A percentile compares a stretch with the other conserved stretches of the same genome.
phyloP scores from a whole-genome alignment of 2,113 vertebrate species.

The Formicarius rufipectus region DNA sequence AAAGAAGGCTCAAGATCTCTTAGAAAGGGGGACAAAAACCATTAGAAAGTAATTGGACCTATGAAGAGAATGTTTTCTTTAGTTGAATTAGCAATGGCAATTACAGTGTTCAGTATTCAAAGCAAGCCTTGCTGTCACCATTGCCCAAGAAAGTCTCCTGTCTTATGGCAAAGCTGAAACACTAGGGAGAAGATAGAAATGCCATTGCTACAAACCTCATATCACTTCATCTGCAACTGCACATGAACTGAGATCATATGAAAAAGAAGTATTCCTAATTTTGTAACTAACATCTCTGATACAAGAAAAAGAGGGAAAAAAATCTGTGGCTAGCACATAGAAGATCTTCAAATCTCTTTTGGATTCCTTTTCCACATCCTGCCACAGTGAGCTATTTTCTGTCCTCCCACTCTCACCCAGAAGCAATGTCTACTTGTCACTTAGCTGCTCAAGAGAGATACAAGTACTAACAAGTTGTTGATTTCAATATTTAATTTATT shows the following conservation, averaged over 20 bases:
- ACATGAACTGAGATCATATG: not conserved
- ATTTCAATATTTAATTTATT: slow-evolving; percentile 61
- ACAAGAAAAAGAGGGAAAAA: not conserved
- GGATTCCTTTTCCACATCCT: slow-evolving; percentile 21
- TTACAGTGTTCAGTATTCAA: not conserved
- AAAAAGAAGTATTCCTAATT: not conserved
- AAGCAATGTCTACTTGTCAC: slow-evolving; percentile 51
- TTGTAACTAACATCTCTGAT: not conserved
- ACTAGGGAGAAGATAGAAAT: not conserved
- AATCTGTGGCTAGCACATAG: not conserved
- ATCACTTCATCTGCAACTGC: not conserved
- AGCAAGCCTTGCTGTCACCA: not conserved
- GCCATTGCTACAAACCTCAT: not conserved
- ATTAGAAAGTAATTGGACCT: not conserved
- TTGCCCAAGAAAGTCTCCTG: not conserved
- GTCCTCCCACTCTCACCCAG: slow-evolving; percentile 38
- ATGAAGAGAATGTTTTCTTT: not conserved
- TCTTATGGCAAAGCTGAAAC: not conserved
- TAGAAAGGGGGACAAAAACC: not conserved
- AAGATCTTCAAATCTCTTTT: not conserved
- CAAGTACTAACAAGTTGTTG: slow-evolving; percentile 50
- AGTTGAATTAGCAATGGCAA: not conserved
- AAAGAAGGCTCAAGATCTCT: not conserved
- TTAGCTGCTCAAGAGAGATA: not conserved
- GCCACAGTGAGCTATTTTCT: slow-evolving; percentile 46